Base-by-base conservation (phyloP, 2,113 vertebrate species). In the Girardinichthys multiradiatus region DNA sequence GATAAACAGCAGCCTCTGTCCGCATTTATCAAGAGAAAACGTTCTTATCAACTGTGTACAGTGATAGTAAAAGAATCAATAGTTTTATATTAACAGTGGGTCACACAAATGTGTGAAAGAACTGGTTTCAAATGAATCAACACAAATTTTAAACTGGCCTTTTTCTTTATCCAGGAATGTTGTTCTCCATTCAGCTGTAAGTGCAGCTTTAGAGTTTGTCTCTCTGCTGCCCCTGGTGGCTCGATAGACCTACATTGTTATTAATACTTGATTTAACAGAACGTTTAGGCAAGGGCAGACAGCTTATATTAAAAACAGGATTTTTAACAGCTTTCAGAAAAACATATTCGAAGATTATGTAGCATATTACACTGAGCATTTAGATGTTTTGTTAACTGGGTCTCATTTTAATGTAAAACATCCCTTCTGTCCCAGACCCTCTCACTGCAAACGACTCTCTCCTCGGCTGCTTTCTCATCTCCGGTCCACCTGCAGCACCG, bases 371-470 rank as follows among this genome's bases (percentile, higher is more conserved):
- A 30, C 10, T 42, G 26, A 29, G 26, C 28, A 70, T 69, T 39
- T 10, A 70, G 68, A 66, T 9, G 9, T 54, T 54, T n/a, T 45
- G 5, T 45, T 54, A 54, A 54, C 48, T 54, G 7, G 48, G n/a
- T 54, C 21, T 21, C 21, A 54, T 54, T n/a, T 8, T 54, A 29
- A 7, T 12, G 68, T 19, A 66, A 33, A 73, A 62, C 37, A 9
- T 51, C 12, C 37, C 37, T 39, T 39, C 19, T 13, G 2, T 58
- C 81, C 57, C 92, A 97, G 97, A 97, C 85, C 93, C 95, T 87
- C 95, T 98, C 75, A 92, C 94, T 62, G 95, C 95, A 83, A 97
- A 98, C 29, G 96, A 97, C 86, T 96, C 97, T 84, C 93, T 98
- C 69, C 94, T 99, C 90, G 96, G 95, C 91, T 95, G 95, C 90